Conservation (phyloP, 2,797 vertebrate species). For the Carcharodon carcharias region DNA sequence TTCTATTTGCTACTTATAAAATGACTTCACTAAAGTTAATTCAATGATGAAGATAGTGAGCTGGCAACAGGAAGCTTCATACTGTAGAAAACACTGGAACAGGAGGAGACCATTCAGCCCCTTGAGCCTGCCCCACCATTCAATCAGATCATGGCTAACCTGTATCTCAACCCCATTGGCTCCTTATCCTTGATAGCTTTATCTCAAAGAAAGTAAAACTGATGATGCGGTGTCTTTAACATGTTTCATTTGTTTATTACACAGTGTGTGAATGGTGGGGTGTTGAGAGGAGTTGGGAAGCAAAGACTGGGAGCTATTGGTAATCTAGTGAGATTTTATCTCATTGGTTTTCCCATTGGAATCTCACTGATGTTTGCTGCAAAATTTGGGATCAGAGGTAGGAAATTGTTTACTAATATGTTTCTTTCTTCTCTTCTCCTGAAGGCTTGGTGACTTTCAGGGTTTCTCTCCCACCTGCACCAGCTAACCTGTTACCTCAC, state of each 20-base stretch:
- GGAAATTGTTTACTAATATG: neutral
- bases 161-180: neutral
- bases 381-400: neutral
- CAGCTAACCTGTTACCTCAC: neutral
- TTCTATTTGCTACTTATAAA: too few relatives aligned
- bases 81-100: too few relatives aligned
- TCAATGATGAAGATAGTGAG: too few relatives aligned
- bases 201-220: neutral
- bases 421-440: neutral
- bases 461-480: neutral
- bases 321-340: slow-evolving; percentile 44
- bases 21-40: too few relatives aligned
- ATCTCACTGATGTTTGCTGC: slow-evolving; percentile 19
- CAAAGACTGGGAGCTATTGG: slow-evolving; percentile 75
- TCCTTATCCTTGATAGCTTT: neutral
- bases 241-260: slow-evolving; percentile 26
- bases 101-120: too few relatives aligned
- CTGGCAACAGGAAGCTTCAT: too few relatives aligned
- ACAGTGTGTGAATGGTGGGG: slow-evolving; percentile 60
- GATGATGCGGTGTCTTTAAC: neutral
- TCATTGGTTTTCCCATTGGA: neutral
- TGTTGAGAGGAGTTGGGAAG: slow-evolving; percentile 74
- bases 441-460: neutral
- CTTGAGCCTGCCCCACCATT: too few relatives aligned
- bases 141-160: too few relatives aligned